Evolutionary conservation across 2,797 vertebrate genomes (phyloP).

Genomic region (Hyperoplus immaculatus): DNA sequence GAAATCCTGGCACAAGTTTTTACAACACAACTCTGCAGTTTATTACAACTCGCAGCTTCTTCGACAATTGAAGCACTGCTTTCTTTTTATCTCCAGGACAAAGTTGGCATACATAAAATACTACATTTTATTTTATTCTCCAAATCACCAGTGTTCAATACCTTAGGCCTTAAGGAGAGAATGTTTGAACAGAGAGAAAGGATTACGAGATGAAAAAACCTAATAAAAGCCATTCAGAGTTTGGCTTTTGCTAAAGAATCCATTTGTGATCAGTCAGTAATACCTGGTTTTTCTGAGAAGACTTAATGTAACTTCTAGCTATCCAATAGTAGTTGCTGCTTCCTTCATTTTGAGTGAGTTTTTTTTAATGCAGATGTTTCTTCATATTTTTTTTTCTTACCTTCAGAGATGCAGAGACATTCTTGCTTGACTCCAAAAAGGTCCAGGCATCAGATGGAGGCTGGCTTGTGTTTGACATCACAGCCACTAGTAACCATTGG

Average conservation of each 20-base stretch:
- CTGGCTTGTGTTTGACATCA: constrained; percentile 99
- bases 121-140: constrained; percentile 9
- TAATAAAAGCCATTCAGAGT: constrained; percentile 19
- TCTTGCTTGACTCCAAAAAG: constrained; percentile 93
- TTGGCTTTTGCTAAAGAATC: constrained; percentile 35
- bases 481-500: constrained; percentile 99
- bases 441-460: constrained; percentile 93
- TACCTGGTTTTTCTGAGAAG: constrained; percentile 68
- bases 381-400: constrained; percentile 30
- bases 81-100: constrained; percentile 29
- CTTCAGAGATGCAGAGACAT: constrained; percentile 95
- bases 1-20: constrained; percentile 32
- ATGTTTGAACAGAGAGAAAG: constrained; percentile 39
- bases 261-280: constrained; percentile 70
- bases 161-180: constrained; percentile 5
- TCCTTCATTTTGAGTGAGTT: neutral
- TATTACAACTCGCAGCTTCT: constrained; percentile 31
- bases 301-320: too few species aligned
- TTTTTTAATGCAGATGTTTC: constrained; percentile 12
- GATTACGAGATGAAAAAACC: constrained; percentile 31
- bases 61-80: constrained; percentile 1
- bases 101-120: constrained; percentile 2
- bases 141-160: constrained; percentile 24
- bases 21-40: constrained; percentile 31
- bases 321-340: neutral